Percentiles rank a stretch among this genome's conserved stretches.
Conservation (phyloP, 2,797 vertebrate species). For the Chiloscyllium punctatum region DNA sequence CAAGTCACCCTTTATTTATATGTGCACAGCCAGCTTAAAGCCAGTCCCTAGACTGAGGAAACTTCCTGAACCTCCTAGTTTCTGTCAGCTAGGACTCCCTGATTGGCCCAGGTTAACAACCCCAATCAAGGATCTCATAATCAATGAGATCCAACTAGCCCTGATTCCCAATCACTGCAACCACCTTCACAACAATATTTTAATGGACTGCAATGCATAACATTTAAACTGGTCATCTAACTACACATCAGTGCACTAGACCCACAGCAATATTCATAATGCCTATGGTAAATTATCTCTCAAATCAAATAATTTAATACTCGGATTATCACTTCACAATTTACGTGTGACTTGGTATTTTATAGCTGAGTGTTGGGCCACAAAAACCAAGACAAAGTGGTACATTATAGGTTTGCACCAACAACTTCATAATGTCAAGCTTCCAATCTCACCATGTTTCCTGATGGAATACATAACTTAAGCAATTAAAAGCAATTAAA, state of each 20-base stretch:
- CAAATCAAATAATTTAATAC: not conserved
- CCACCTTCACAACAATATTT: not conserved
- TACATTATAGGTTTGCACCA: not conserved
- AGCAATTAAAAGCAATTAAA: not conserved
- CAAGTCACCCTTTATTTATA: too few relatives aligned
- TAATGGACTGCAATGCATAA: not conserved
- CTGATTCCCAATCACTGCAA: too few relatives aligned
- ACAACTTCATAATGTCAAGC: not conserved
- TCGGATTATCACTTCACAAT: not conserved
- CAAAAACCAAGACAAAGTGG: not conserved
- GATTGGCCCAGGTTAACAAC: too few relatives aligned
- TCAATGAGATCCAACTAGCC: too few relatives aligned
- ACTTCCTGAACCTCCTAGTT: too few relatives aligned
- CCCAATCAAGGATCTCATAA: too few relatives aligned
- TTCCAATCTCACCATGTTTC: not conserved
- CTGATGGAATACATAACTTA: not conserved
- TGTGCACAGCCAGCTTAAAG: too few relatives aligned
- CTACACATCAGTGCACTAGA: not conserved
- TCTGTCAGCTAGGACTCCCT: too few relatives aligned
- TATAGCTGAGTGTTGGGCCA: not conserved
- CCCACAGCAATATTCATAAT: not conserved
- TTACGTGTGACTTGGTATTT: not conserved
- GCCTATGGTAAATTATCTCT: not conserved
- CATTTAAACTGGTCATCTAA: not conserved
- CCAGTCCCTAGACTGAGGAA: too few relatives aligned